Conservation (phyloP, 2,797 vertebrate species). For the Eulemur albifrons region DNA sequence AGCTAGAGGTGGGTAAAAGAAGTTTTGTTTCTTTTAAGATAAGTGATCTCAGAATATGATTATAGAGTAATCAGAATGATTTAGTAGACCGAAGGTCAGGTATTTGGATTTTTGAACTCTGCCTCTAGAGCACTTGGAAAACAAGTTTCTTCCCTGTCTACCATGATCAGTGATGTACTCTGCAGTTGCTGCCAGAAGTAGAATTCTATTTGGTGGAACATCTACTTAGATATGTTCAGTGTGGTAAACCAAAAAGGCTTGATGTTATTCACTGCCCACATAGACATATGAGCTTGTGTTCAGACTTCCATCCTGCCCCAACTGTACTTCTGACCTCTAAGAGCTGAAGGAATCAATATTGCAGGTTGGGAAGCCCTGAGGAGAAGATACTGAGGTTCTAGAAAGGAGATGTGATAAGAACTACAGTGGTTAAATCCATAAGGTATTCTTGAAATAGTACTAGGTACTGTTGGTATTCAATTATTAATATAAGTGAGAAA, state of each 20-base stretch:
- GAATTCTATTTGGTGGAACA: not conserved
- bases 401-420: not conserved
- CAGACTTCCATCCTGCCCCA: not conserved
- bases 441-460: not conserved
- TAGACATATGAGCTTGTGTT: not conserved
- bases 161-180: not conserved
- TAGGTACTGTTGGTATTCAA: not conserved
- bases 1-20: not conserved
- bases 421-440: not conserved
- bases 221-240: not conserved
- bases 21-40: not conserved
- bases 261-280: not conserved
- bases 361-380: not conserved
- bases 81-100: not conserved
- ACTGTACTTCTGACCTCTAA: not conserved
- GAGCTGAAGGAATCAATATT: not conserved
- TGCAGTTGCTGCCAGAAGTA: not conserved
- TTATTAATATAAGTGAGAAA: not conserved
- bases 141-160: not conserved
- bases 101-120: not conserved
- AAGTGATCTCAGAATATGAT: not conserved
- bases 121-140: not conserved
- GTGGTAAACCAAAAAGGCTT: not conserved
- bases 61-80: not conserved
- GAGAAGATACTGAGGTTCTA: not conserved